Base-by-base conservation (phyloP, 2,113 vertebrate genomes). In the Marcusenius ussheri region DNA sequence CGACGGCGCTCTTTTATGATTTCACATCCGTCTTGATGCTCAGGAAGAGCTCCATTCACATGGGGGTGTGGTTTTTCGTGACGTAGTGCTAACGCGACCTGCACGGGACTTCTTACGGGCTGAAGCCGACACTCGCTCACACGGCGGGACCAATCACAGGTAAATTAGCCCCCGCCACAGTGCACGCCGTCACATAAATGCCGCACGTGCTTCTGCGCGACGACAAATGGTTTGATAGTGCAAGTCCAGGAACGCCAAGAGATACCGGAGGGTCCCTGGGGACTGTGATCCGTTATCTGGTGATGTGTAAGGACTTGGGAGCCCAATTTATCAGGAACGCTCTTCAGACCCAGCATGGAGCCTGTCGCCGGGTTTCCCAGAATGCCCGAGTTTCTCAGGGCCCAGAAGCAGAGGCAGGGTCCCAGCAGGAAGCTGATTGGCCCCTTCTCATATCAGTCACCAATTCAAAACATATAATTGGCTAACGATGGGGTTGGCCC, bases 31-130 rank as follows among this genome's bases (percentile, higher is more conserved):
- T 51, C 39, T 0, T 21, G 10, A 35, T 39, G 35, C 39, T 58
- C 77, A 89, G 74, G 74, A 50, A 42, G 21, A 3, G 50, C 80
- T 3, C 42, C 42, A 24, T 56, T 89, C 80, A 24, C 89, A 89
- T 77, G 42, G 89, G 53, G 15, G 77, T 89, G 77, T 35, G 70
- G 70, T 53, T 77, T 80, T 77, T 89, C 19, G 88, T 83, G 31
- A 80, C 13, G 31, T 27, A 9, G 70, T 51, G 47, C 24, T 31
- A 74, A 51, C 66, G 50, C 42, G 1, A 49, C 88, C 62, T 6
- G 39, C 3, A 4, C 27, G 66, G 27, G 39, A 70, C 35, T 83
- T 13, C 35, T 17, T 80, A 80, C 10, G 3, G 21, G 19, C 83
- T 21, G 9, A 47, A 49, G 83, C 46, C 6, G 6, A 19, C 8